Evolutionary conservation across 2,888 invertebrate species (phyloP).

Genomic region (Hypselothyrea guttata): DNA sequence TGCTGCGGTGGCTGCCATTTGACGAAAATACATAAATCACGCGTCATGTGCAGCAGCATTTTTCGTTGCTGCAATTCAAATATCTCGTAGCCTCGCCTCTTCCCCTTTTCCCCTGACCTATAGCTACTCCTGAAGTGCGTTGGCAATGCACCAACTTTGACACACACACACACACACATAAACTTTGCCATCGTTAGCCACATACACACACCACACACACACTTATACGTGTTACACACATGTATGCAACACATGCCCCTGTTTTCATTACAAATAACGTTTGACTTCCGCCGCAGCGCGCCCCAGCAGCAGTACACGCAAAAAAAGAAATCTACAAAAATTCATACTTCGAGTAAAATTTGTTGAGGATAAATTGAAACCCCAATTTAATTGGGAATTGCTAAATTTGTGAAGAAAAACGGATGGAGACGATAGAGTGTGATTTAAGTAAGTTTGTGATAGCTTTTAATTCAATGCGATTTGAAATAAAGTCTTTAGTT

Average conservation of each 20-base stretch:
- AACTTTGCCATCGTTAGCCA: slow-evolving; percentile 53
- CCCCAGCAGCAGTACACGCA: slow-evolving; percentile 31
- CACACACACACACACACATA: slow-evolving; percentile 33
- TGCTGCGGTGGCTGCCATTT: slow-evolving; percentile 65
- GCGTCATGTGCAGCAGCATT: slow-evolving; percentile 71
- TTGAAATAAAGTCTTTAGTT: no score
- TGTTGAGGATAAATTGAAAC: no score
- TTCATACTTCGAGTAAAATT: no score
- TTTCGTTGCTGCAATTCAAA: slow-evolving; percentile 65
- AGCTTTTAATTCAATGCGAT: no score
- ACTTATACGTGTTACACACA: slow-evolving; percentile 11
- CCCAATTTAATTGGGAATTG: no score
- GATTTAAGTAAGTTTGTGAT: no score
- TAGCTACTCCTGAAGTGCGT: slow-evolving; percentile 56
- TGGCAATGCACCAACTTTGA: slow-evolving; percentile 69
- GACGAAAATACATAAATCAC: slow-evolving; percentile 74
- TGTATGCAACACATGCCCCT: slow-evolving; percentile 70
- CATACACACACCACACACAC: slow-evolving; percentile 17
- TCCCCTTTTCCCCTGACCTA: not conserved
- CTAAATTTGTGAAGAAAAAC: no score
- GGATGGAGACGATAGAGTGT: no score
- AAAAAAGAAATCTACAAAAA: slow-evolving; percentile 5
- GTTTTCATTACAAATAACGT: slow-evolving; percentile 78
- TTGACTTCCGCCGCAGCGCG: slow-evolving; percentile 74
- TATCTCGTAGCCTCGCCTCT: slow-evolving; percentile 42